Base-by-base conservation (phyloP, 2,797 vertebrate genomes). In the Enteromius argenteus region DNA sequence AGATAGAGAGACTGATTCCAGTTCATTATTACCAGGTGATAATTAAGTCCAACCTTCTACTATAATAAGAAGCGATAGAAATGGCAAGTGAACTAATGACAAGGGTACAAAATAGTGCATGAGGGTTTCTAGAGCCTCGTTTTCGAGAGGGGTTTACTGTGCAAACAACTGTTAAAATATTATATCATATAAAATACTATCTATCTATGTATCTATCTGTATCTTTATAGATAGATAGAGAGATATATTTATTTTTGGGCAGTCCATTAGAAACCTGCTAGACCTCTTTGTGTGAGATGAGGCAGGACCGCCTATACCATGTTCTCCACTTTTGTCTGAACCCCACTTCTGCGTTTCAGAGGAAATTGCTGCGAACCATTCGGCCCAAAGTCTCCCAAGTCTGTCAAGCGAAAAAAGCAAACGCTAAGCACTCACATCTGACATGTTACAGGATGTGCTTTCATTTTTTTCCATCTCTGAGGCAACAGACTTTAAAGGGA, bases 291-390 rank as follows among this genome's bases (percentile, higher is more conserved):
- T 8, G 39, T 30, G 39, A 73, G 53, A 81, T 74, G 39, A 81
- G 37, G n/a, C 64, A 49, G 37, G 51, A 13, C 68, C 39, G 68
- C 60, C 77, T 27, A 27, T 46, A 81, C 76, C 69, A 71, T 32
- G 30, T 86, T 85, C 83, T 87, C 88, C 84, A 87, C 83, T 89
- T 91, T 90, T 83, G 91, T 91, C 89, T 90, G 60, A 81, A 53
- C 88, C 90, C 68, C 88, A 90, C 87, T 81, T 86, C 87, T 85
- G 56, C 9, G 1, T 81, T 90, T 91, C 78, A 88, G 87, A 89
- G 89, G 89, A 93, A 91, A 92, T 92, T 90, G 89, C 88, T 81
- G 72, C 84, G 86, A 87, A 90, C 73, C 32, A 80, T 67, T 81
- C 72, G 58, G 60, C 39, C 37, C 81, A 37, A 76, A 62, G 51